These are phyloP conservation scores for Alloplasta piceator DNA, from an alignment of 2,888 invertebrate species.

Conservation along the genomic window DNA sequence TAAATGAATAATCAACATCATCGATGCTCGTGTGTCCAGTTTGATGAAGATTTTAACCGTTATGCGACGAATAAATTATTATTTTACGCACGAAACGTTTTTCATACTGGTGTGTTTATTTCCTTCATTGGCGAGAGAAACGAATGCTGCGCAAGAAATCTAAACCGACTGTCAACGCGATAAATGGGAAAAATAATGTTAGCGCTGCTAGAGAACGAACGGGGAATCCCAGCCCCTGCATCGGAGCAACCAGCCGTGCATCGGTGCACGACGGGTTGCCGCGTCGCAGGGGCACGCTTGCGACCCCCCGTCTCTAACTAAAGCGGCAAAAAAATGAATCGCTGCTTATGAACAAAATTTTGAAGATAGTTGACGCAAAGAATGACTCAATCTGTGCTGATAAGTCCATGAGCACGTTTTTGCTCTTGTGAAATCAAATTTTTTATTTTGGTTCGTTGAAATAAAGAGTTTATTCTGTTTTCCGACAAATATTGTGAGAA, in stretches of 20 bases:
- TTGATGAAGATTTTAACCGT: constrained; percentile 2
- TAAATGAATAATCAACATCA: background rate
- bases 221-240: background rate
- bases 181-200: background rate
- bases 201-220: background rate
- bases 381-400: too few relatives aligned
- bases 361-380: too few relatives aligned
- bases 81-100: constrained; percentile 66
- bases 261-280: constrained; percentile 7
- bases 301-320: too few relatives aligned
- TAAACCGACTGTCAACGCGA: too few relatives aligned
- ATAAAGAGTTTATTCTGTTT: too few relatives aligned
- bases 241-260: constrained; percentile 23
- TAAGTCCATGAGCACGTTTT: too few relatives aligned
- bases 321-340: too few relatives aligned
- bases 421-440: too few relatives aligned
- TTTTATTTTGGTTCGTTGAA: too few relatives aligned
- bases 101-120: constrained; percentile 69
- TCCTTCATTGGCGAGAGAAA: background rate
- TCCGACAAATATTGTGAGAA: too few relatives aligned
- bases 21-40: constrained; percentile 12
- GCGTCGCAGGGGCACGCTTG: constrained; percentile 23
- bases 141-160: too few relatives aligned
- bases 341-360: too few relatives aligned
- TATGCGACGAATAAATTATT: constrained; percentile 15